Conservation (phyloP, 2,113 vertebrate genomes). For the Macrotis lagotis region DNA sequence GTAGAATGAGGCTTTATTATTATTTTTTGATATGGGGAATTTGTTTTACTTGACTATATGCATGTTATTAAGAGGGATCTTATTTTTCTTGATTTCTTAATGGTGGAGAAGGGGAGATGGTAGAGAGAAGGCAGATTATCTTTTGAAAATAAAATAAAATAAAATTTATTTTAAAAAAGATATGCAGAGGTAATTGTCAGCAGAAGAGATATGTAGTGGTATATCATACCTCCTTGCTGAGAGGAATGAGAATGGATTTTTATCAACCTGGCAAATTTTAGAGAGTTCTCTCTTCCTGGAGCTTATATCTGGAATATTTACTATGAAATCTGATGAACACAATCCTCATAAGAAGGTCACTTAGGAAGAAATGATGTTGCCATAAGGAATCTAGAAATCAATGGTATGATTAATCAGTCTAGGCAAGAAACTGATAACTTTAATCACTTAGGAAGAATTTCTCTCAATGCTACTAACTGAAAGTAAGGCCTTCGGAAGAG, state of each 20-base stretch:
- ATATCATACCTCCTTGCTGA: not conserved
- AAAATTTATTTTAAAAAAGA: not conserved
- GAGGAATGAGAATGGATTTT: not conserved
- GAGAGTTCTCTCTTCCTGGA: not conserved
- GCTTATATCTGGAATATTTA: not conserved
- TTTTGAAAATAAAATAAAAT: not conserved
- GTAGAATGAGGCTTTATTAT: not conserved
- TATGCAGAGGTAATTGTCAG: not conserved
- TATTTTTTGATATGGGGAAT: not conserved
- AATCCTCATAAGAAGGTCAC: not conserved
- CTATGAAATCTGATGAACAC: not conserved
- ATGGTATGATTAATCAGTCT: not conserved
- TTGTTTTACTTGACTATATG: not conserved
- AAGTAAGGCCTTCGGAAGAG: not conserved
- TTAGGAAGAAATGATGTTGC: not conserved
- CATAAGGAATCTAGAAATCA: not conserved
- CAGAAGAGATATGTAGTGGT: not conserved
- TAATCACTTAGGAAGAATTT: not conserved
- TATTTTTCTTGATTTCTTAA: not conserved
- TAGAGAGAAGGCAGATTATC: not conserved
- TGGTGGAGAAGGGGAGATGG: not conserved
- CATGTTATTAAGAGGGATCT: not conserved
- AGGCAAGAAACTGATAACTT: not conserved
- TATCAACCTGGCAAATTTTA: not conserved
- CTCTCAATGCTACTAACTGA: not conserved